Evolutionary conservation across 2,888 invertebrate species (phyloP), one percentile per base, ranked within the genome.

Genomic region (Caenorhabditis sp.): DNA sequence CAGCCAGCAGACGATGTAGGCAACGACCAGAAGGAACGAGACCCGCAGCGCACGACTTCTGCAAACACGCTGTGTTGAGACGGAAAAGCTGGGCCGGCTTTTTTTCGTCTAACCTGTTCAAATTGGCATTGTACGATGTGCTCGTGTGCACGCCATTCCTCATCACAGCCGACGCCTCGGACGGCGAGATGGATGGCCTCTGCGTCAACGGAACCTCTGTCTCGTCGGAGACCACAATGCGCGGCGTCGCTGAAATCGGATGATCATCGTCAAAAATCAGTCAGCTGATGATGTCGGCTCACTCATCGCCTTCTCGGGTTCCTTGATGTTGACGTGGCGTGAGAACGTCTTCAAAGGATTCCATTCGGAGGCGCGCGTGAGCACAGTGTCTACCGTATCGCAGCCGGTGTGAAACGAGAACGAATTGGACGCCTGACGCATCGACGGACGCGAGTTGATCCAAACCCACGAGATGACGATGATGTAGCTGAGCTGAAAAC

Each of bases 1-100:
- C 5, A 88, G 79, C 88, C 88, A 88, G 73, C 87, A 89, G 24
- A 87, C 75, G 43, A 88, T 84, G 61, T 88, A 88, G 9, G 86
- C 88, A 17, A 84, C 76, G 24, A 88, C 84, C 6, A 88, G 83
- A 3, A 87, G 74, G 32, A 87, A 84, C 15, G 85, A 84, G 13
- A 88, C 86, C 8, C 87, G 76, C 8, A 88, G 85, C 0, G 88
- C 88, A 9, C 87, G 84, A 46, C 81, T 85, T 78, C 88, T 88
- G 68, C n/a, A 35, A 35, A 35, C 4, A 30, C 30, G 5, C 30
- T 30, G 5, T 9, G 39, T 32, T 30, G 41, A 20, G 53, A 63
- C 45, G 27, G 41, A 45, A 53, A 53, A n/a, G 46, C 24, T 8
- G 13, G 24, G n/a, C 17, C n/a, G n/a, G n/a, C n/a, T n/a, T n/a